A percentile compares a stretch with the other conserved stretches of the same genome.
phyloP scores from a whole-genome alignment of 1,140 invertebrate species.

The Ostrea edulis region DNA sequence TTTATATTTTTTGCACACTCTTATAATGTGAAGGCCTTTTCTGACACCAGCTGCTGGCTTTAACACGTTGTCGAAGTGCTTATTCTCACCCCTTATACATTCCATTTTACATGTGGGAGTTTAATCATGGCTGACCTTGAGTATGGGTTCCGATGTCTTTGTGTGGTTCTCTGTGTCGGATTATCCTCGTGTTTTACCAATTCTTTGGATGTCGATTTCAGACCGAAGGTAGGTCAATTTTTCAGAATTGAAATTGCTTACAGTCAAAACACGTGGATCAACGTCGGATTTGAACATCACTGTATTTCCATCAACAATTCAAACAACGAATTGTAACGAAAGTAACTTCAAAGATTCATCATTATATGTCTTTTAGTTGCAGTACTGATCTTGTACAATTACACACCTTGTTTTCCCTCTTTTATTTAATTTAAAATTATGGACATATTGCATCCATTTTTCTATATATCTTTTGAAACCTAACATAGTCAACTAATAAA shows the following conservation, averaged over 20 bases:
- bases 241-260: background rate
- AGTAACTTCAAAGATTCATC: no score
- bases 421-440: no score
- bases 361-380: no score
- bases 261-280: no score
- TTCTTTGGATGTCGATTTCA: slow-evolving; percentile 7
- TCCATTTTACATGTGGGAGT: slow-evolving; percentile 27
- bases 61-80: background rate
- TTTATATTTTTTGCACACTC: background rate
- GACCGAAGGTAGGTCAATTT: background rate
- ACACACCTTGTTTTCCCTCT: no score
- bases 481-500: no score
- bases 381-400: no score
- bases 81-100: background rate
- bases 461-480: no score
- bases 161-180: background rate
- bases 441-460: no score
- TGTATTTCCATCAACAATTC: no score
- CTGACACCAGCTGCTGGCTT: background rate
- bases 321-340: no score
- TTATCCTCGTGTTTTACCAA: background rate
- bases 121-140: background rate
- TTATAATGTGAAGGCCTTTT: background rate
- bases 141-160: background rate
- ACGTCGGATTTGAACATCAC: no score